Percentiles rank a stretch among this genome's conserved stretches.
Conservation (phyloP, 2,888 invertebrate genomes). For the Hypercompe scribonia region DNA sequence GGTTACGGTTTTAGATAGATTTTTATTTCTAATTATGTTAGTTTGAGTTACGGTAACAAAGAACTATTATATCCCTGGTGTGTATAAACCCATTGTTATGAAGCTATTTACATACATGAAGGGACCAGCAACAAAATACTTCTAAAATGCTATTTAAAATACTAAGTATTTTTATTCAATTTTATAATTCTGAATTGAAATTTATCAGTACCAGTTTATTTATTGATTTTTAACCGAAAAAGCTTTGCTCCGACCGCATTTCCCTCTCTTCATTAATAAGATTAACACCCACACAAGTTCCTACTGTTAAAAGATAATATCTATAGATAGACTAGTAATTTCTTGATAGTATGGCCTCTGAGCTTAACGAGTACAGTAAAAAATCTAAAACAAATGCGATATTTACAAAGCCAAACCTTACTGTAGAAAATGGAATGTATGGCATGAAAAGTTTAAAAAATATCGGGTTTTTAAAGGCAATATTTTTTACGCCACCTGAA, state of each 20-base stretch:
- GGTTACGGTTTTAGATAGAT: neutral
- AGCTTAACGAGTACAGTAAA: constrained; percentile 44
- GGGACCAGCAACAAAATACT: neutral
- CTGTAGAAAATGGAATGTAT: constrained; percentile 59
- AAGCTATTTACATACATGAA: neutral
- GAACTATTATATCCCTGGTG: neutral
- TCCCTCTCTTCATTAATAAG: neutral
- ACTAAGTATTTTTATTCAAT: neutral
- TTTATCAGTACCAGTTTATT: neutral
- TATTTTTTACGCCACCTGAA: neutral
- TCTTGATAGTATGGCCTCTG: constrained; percentile 75
- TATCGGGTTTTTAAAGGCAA: neutral
- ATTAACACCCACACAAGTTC: constrained; percentile 1
- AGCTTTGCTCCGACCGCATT: neutral
- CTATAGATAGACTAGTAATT: constrained; percentile 65
- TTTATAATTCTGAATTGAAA: neutral
- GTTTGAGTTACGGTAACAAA: neutral
- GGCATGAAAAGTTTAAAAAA: constrained; percentile 32
- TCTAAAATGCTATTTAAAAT: neutral
- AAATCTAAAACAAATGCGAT: constrained; percentile 26
- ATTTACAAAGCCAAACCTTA: constrained; percentile 55
- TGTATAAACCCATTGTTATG: neutral
- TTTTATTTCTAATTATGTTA: neutral
- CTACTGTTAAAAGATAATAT: constrained; percentile 19
- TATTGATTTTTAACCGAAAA: neutral